These are phyloP conservation scores for Alosa alosa DNA, from an alignment of 2,113 vertebrate species.

Conservation along the genomic window DNA sequence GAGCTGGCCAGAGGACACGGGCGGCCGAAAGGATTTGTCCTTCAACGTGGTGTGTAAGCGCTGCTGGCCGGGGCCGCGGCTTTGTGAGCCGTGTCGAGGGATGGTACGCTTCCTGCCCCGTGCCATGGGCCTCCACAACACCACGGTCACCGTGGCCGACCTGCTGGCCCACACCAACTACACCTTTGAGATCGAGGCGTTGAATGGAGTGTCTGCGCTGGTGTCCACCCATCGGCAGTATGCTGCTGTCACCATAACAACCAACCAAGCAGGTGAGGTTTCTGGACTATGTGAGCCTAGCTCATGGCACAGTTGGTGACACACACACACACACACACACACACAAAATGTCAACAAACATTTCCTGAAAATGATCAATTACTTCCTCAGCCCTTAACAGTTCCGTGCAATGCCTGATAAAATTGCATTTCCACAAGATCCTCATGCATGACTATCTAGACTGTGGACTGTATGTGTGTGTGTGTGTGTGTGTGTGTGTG, in stretches of 20 bases:
- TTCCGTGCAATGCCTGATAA: too few species aligned
- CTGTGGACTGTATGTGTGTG: neutral
- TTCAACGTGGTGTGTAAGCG: conserved; percentile 94
- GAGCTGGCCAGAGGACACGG: conserved; percentile 92
- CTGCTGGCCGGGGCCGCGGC: conserved; percentile 69
- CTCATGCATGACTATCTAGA: too few species aligned
- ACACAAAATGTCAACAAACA: too few species aligned
- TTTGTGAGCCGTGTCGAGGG: conserved; percentile 86
- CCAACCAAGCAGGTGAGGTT: conserved; percentile 93
- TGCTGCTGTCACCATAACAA: conserved; percentile 93
- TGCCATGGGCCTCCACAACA: conserved; percentile 84
- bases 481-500: neutral
- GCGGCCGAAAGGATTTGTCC: conserved; percentile 87
- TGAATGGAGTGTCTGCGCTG: conserved; percentile 86
- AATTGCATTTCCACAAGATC: too few species aligned
- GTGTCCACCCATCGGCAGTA: conserved; percentile 79
- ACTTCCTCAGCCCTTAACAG: too few species aligned
- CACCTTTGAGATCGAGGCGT: conserved; percentile 93
- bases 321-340: too few species aligned
- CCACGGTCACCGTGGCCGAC: conserved; percentile 89
- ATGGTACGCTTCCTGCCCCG: conserved; percentile 88
- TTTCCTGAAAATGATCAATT: too few species aligned
- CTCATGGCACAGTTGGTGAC: neutral
- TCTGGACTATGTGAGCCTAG: neutral
- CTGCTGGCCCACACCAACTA: conserved; percentile 97